phyloP scores from a whole-genome alignment of 2,797 vertebrate genomes.

The Cercopithecus petaurista region DNA sequence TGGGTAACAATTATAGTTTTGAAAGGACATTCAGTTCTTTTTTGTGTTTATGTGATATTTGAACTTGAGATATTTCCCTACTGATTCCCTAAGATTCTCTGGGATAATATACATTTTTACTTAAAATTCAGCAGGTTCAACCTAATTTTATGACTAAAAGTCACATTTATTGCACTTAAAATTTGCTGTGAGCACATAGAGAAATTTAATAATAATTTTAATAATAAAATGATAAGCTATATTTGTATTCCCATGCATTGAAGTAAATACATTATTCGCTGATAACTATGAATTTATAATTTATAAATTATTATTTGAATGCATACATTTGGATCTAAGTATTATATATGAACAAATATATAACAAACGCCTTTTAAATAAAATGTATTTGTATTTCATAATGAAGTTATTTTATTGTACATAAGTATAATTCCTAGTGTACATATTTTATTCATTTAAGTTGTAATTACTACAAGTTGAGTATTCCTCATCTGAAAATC shows the following conservation, averaged over 20 bases:
- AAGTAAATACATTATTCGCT: conserved; percentile 35
- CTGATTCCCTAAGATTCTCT: neutral
- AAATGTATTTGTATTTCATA: conserved; percentile 38
- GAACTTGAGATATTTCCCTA: conserved; percentile 49
- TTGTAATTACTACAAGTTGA: neutral
- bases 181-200: conserved; percentile 46
- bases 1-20: conserved; percentile 21
- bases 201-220: neutral
- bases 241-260: neutral
- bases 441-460: conserved; percentile 21
- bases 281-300: neutral
- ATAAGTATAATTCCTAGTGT: neutral
- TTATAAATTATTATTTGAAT: conserved; percentile 35
- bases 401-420: conserved; percentile 5
- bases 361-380: conserved; percentile 37
- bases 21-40: neutral
- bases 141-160: conserved; percentile 52
- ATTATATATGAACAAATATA: neutral
- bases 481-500: neutral
- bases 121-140: conserved; percentile 26
- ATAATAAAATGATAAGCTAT: conserved; percentile 13
- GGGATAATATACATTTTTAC: neutral
- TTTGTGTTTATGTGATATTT: conserved; percentile 44
- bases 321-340: neutral
- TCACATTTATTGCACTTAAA: conserved; percentile 52